Evolutionary conservation across 2,888 invertebrate genomes (phyloP).

Genomic region (Invenusta paracnida): DNA sequence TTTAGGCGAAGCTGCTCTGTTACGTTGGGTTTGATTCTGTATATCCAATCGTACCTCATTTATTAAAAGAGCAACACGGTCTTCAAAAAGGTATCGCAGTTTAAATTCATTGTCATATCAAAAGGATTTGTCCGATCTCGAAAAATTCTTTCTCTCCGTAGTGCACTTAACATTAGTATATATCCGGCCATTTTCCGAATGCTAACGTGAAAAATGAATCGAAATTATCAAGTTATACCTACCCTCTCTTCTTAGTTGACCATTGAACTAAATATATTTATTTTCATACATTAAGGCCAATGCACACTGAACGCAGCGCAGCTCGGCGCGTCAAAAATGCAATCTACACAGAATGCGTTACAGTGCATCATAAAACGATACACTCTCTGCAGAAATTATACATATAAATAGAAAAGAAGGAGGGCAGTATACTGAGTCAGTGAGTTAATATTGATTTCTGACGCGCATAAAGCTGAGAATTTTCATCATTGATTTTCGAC

Average conservation of each 20-base stretch:
- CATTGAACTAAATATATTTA: constrained; percentile 4
- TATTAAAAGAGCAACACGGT: background rate
- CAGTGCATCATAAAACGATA: no score
- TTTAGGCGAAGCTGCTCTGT: constrained; percentile 7
- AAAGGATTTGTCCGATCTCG: background rate
- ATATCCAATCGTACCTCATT: background rate
- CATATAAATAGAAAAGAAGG: no score
- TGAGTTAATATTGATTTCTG: no score
- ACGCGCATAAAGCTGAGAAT: no score
- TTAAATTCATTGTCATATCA: background rate
- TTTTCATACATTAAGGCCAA: background rate
- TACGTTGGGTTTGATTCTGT: background rate
- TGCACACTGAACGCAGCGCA: no score
- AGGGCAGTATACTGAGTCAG: no score
- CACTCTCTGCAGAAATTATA: no score
- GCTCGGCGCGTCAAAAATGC: no score
- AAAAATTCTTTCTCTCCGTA: background rate
- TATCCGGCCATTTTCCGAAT: constrained; percentile 20
- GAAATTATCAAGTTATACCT: constrained; percentile 1
- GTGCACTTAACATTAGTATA: background rate
- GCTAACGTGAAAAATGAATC: no score
- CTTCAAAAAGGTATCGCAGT: background rate
- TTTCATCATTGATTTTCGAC: no score
- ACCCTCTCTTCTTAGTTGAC: background rate
- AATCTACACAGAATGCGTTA: no score